Base-by-base conservation (phyloP, 2,888 invertebrate genomes). In the Didymodactylos carnosus region DNA sequence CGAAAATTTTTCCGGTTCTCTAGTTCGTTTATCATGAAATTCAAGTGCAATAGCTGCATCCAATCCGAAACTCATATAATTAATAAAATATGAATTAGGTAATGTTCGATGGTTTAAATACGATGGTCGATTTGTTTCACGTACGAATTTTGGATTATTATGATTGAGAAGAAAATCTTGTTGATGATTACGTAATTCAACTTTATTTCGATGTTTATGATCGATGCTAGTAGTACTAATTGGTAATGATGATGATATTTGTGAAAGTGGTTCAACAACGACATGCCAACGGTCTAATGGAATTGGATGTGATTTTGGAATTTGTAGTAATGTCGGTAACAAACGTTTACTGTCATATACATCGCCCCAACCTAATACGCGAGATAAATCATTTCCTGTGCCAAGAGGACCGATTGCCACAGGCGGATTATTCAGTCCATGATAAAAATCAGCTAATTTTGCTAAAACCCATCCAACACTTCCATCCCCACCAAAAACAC, bases 401-500 rank as follows among this genome's bases (percentile, higher is more conserved):
- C 97, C 97, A 0, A 97, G 87, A 0, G 95, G 95, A 75, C 97
- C 87, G 8, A 95, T 92, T 27, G 94, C 95, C 10, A 97, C 93
- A 0, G 97, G 92, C 0, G 92, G 74, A 39, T 71, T 39, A 39
- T 71, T 53, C 14, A 29, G 23, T 25, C 40, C 25, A 23, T 53
- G 71, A 39, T 71, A 53, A 13, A 74, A 29, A 39, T 74, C 53
- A 14, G 71, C 74, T 39, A 74, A 53, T 16, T 40, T 53, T 23
- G 94, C 93, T 73, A 98, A 87, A 76, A 98, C 91, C 97, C 97
- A 97, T 76, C 97, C 97, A 39, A 93, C 95, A 0, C 97, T 98
- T 16, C 75, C 75, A 81, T 98, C 97, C 0, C 97, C 97, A 27
- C 97, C 97, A 81, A 95, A 95, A 2, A 94, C 95, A 79, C 98